Percentiles rank a stretch among this genome's conserved stretches.
phyloP scores from a whole-genome alignment of 2,888 invertebrate genomes.

The Xylota sylvarum region DNA sequence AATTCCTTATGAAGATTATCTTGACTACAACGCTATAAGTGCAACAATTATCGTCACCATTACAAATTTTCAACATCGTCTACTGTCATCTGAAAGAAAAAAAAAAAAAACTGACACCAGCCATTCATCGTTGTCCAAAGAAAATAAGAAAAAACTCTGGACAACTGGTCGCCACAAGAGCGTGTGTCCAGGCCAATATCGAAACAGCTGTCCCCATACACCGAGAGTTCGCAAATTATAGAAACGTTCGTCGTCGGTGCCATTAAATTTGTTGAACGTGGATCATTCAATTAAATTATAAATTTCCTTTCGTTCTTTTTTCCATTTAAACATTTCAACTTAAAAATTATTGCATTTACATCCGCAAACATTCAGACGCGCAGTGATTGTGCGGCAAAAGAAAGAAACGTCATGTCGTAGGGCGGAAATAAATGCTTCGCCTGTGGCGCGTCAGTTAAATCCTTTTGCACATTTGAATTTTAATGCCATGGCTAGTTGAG shows the following conservation, averaged over 20 bases:
- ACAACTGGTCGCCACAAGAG: constrained; percentile 34
- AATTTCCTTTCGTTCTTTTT: constrained; percentile 58
- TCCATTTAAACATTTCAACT: constrained; percentile 47
- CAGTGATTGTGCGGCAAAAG: constrained; percentile 17
- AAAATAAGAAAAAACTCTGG: constrained; percentile 17
- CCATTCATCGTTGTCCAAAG: constrained; percentile 15
- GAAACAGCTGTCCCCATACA: constrained; percentile 35
- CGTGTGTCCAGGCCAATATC: not conserved
- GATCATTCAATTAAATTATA: constrained; percentile 73
- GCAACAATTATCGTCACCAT: constrained; percentile 61
- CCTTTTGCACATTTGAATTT: constrained; percentile 71
- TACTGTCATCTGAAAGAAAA: constrained; percentile 37
- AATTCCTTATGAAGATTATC: constrained; percentile 60
- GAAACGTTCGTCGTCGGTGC: constrained; percentile 46
- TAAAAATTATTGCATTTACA: constrained; percentile 68
- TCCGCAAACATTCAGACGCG: constrained; percentile 53
- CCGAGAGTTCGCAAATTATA: constrained; percentile 46
- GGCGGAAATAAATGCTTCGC: constrained; percentile 66
- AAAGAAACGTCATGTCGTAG: constrained; percentile 31
- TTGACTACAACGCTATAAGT: constrained; percentile 49
- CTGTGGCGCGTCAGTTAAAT: constrained; percentile 73
- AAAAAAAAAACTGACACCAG: constrained; percentile 37
- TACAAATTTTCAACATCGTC: constrained; percentile 61
- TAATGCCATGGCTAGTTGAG: constrained; percentile 56
- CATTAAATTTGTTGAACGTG: constrained; percentile 68